phyloP scores from a whole-genome alignment of 1,140 invertebrate genomes.

The Lepidostoma basale region DNA sequence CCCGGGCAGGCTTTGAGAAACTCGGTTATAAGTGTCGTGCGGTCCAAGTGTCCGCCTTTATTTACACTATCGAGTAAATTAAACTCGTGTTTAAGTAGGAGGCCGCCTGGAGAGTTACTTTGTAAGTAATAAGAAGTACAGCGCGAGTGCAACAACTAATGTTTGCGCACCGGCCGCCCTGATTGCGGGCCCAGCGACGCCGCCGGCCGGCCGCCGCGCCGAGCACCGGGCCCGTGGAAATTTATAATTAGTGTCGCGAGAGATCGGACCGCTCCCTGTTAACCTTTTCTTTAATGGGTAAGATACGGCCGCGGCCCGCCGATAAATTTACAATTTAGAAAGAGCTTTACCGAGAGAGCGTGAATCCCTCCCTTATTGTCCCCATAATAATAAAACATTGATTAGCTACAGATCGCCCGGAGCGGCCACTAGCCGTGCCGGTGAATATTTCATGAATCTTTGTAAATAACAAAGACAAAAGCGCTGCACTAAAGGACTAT shows the following conservation, averaged over 20 bases:
- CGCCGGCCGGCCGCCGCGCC: background rate
- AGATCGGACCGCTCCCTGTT: conserved; percentile 3
- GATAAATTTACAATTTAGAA: conserved; percentile 43
- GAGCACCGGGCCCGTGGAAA: conserved; percentile 22
- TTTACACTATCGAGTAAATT: conserved; percentile 65
- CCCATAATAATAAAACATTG: conserved; percentile 46
- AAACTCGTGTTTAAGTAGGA: conserved; percentile 61
- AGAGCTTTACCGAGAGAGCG: conserved; percentile 17
- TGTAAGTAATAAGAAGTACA: conserved; percentile 63
- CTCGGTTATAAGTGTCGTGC: conserved; percentile 43
- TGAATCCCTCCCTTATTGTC: conserved; percentile 23
- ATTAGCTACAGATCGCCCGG: conserved; percentile 42
- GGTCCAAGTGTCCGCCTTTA: conserved; percentile 57
- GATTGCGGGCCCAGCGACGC: conserved; percentile 8
- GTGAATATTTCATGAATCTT: conserved; percentile 43
- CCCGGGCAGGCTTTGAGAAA: conserved; percentile 37
- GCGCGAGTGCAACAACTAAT: conserved; percentile 61
- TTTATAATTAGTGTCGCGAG: conserved; percentile 30
- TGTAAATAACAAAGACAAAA: conserved; percentile 40
- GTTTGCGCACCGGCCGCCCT: conserved; percentile 45
- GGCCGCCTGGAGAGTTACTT: conserved; percentile 60
- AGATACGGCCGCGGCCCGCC: conserved; percentile 20
- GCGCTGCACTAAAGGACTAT: conserved; percentile 34
- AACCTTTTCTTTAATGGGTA: conserved; percentile 32
- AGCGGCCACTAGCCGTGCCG: conserved; percentile 19